Evolutionary conservation across 2,113 vertebrate species (phyloP), one percentile per base, ranked within the genome.

Genomic region (Passer domesticus): DNA sequence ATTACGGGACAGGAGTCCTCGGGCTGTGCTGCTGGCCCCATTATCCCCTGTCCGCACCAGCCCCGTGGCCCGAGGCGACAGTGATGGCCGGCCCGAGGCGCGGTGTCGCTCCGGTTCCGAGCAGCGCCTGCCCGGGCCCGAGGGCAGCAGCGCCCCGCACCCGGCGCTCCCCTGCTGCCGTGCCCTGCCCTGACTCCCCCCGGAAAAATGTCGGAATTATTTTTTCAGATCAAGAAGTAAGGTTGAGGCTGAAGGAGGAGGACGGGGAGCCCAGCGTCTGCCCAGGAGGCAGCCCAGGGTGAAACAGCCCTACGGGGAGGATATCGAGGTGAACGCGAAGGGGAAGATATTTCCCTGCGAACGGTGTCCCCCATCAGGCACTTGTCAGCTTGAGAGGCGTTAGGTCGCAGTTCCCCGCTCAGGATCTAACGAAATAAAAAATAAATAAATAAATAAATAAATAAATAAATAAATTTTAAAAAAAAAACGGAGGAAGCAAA

Each of bases 81-180:
- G 7, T 7, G 50, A 39, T 27, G 1, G 3, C 1, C 6, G 33
- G 31, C 5, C 31, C 20, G 18, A 13, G 5, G 17, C 2, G 22
- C 28, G 12, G 30, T 39, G 62, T 21, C 4, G 2, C 68, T 83
- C 14, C 31, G 13, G 19, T 18, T 1, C 7, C 3, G 31, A 72
- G 37, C 49, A 22, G 10, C 3, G 20, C 67, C 25, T 17, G 17
- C 27, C 13, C 43, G 9, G 20, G 8, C 3, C 9, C 27, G 7
- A 8, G 33, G 46, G 28, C 39, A 67, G 43, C 11, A 13, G n/a
- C 1, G 7, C 13, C 14, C 35, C n/a, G 67, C 4, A 6, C 35
- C 39, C 15, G 7, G 21, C 21, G 1, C 27, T 44, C 37, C 43
- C 25, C 78, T 1, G 4, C 55, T 39, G 33, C 28, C 52, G 0